Evolutionary conservation across 2,888 invertebrate genomes (phyloP).

Genomic region (Aspidiotus destructor): DNA sequence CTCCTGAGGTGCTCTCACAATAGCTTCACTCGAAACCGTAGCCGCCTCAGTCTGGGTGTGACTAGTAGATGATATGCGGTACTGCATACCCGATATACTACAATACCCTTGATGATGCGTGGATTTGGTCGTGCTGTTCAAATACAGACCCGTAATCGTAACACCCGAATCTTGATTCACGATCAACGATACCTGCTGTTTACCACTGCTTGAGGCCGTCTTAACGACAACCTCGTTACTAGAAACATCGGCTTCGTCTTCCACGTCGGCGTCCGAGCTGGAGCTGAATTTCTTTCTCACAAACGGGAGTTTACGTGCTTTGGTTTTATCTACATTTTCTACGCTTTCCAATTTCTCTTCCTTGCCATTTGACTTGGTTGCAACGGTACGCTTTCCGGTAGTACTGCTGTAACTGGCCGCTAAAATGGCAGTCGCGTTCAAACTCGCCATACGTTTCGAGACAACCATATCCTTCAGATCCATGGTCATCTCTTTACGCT

Average conservation of each 20-base stretch:
- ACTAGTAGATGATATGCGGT: constrained; percentile 77
- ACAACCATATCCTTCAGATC: constrained; percentile 74
- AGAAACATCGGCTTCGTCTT: constrained; percentile 42
- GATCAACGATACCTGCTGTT: constrained; percentile 50
- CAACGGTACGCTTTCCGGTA: constrained; percentile 15
- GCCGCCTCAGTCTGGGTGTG: constrained; percentile 77
- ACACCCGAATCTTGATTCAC: constrained; percentile 78
- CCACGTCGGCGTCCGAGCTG: constrained; percentile 44
- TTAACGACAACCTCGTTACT: constrained; percentile 22
- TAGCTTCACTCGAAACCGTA: constrained; percentile 48
- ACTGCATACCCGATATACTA: constrained; percentile 75
- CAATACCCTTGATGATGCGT: constrained; percentile 74
- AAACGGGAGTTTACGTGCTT: constrained; percentile 19
- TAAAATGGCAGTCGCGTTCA: constrained; percentile 81
- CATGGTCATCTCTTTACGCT: constrained; percentile 27
- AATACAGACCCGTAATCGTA: constrained; percentile 77
- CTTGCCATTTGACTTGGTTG: constrained; percentile 25
- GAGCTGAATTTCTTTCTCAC: constrained; percentile 25
- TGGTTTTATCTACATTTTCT: background rate
- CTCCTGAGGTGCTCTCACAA: constrained; percentile 34
- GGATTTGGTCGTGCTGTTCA: constrained; percentile 60
- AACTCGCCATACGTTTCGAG: constrained; percentile 79
- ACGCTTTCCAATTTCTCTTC: constrained; percentile 34
- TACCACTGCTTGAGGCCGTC: constrained; percentile 31
- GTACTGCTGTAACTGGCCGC: constrained; percentile 61